Evolutionary conservation across 2,888 invertebrate genomes (phyloP).

Genomic region (Dolichopus griseipennis): DNA sequence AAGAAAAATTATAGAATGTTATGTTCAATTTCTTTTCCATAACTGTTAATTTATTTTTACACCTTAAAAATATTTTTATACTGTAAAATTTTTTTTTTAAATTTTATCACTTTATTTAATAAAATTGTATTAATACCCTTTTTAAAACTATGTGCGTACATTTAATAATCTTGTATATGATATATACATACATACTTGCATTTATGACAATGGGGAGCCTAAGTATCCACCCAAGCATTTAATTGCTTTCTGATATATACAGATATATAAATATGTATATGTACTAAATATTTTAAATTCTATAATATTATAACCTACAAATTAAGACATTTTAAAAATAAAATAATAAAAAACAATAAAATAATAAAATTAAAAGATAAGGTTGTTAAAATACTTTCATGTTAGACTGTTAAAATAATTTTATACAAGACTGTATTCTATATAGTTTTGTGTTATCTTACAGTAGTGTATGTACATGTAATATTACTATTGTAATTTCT

Average conservation of each 20-base stretch:
- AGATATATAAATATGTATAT: no score
- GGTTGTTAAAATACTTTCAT: no score
- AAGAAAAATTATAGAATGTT: no score
- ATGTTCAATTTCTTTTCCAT: no score
- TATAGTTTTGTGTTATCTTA: no score
- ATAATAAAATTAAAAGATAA: neutral
- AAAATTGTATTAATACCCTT: neutral
- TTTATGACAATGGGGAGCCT: conserved; percentile 9
- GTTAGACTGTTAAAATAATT: no score
- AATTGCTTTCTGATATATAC: conserved; percentile 38
- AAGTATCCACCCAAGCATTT: conserved; percentile 36
- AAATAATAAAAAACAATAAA: neutral
- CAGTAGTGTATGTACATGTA: no score
- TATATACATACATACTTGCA: neutral
- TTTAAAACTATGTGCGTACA: neutral
- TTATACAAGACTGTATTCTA: no score
- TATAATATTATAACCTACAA: conserved; percentile 30
- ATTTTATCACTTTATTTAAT: neutral
- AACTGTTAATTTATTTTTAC: no score
- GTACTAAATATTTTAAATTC: conserved; percentile 35
- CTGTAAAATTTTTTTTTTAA: neutral
- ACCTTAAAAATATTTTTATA: no score
- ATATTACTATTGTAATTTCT: no score
- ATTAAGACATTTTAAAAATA: neutral
- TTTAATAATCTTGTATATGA: neutral